Evolutionary conservation across 2,888 invertebrate species (phyloP), one percentile per base, ranked within the genome.

Genomic region (Cheilosia impressa): DNA sequence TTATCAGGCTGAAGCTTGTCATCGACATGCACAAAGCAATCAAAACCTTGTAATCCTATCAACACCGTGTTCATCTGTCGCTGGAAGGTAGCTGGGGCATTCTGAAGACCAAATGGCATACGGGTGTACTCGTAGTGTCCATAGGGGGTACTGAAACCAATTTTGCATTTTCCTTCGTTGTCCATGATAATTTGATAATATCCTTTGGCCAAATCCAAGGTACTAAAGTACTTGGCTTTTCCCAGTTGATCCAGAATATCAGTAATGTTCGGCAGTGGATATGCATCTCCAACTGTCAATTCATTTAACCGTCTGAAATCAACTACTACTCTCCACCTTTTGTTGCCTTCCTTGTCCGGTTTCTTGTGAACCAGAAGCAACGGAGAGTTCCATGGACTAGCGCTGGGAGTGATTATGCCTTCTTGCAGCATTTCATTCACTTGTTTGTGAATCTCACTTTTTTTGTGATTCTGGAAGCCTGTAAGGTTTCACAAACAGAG

Each of bases 211-310:
- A 76, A 38, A 17, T 76, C 76, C 3, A 76, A 17, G 4, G 66
- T 76, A 13, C 66, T 66, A 38, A 76, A 76, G 19, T 76, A 66
- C 50, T 76, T 65, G 1, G 66, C 53, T 52, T 55, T 65, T 27
- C 27, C 27, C 6, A 27, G 27, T 27, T 27, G 27, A 6, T 27
- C n/a, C n/a, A n/a, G n/a, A n/a, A n/a, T n/a, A n/a, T n/a, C n/a
- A n/a, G n/a, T n/a, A n/a, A n/a, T n/a, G n/a, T n/a, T n/a, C n/a
- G n/a, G n/a, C n/a, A n/a, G n/a, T n/a, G n/a, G n/a, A n/a, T n/a
- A n/a, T n/a, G n/a, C n/a, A n/a, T n/a, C n/a, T n/a, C n/a, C n/a
- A n/a, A n/a, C n/a, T n/a, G n/a, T 27, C 6, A 27, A 4, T 4
- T 57, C 57, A 15, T 57, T 57, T 19, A 57, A 34, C 0, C 27